Base-by-base conservation (phyloP, 1,140 invertebrate genomes). In the Saccostrea cuccullata region DNA sequence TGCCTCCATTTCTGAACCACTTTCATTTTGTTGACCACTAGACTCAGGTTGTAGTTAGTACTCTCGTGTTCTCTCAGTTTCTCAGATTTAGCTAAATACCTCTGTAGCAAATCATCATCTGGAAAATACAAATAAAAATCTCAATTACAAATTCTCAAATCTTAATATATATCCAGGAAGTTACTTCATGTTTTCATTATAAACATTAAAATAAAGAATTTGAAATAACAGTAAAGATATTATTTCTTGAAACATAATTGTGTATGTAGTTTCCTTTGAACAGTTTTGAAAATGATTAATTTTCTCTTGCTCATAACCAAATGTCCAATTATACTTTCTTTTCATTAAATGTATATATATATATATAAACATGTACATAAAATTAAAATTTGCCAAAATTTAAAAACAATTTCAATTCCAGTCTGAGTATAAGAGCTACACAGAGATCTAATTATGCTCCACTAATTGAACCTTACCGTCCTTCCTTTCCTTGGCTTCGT, bases 1-100 rank as follows among this genome's bases (percentile, higher is more conserved):
- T 93, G 92, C 89, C 90, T 92, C 94, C 94, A 94, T 23, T 90
- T 92, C 67, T 92, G 93, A 90, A 95, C 93, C 36, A 93, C 90
- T 85, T 94, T 95, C 91, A 94, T 92, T 87, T 93, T 94, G 47
- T 94, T 86, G 56, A 95, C 83, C 17, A 94, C 83, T 0, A 90
- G 90, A 86, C 91, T 93, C 67, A 95, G 92, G 13, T 92, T 90
- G 82, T 93, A 91, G 86, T 94, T 94, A 82, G 94, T 94, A 83
- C 92, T 90, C 86, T 94, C 92, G 1, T 94, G 73, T 17, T 89
- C 82, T 30, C 92, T 88, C 15, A 94, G 85, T 55, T 92, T 89
- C 40, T 94, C 92, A 11, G 92, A 90, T 58, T 91, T 91, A 1
- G 83, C 86, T 56, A 94, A 70, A 64, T 92, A 90, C 15, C 85